phyloP scores from a whole-genome alignment of 2,797 vertebrate genomes.

The Lutjanus argentimaculatus region DNA sequence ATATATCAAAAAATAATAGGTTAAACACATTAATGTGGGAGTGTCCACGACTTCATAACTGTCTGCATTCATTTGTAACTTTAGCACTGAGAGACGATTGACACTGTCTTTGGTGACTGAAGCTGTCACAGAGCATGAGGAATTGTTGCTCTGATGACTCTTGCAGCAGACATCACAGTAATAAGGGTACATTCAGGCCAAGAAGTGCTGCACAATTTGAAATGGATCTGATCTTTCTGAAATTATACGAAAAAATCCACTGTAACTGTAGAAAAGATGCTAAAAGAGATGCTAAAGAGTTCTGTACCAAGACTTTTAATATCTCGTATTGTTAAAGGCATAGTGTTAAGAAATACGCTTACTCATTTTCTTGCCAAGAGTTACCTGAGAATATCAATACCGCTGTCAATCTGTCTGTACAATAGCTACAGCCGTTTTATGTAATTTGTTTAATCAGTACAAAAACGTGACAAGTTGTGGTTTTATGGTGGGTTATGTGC shows the following conservation, averaged over 20 bases:
- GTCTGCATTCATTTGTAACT: neutral
- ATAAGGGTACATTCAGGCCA: neutral
- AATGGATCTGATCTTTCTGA: neutral
- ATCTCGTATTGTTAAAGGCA: neutral
- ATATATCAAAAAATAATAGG: neutral
- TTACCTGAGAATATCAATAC: neutral
- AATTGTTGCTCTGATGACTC: neutral
- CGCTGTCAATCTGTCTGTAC: neutral
- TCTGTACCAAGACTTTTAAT: neutral
- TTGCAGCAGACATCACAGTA: neutral
- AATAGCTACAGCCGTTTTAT: neutral
- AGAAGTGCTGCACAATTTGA: neutral
- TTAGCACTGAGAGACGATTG: conserved; percentile 4
- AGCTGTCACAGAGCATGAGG: conserved; percentile 2
- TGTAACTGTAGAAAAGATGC: neutral
- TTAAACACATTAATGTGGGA: neutral
- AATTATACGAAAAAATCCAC: neutral
- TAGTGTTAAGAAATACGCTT: too few species aligned
- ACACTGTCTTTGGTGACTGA: neutral
- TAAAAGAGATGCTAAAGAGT: too few species aligned
- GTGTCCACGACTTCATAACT: neutral
- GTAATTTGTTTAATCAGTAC: too few species aligned
- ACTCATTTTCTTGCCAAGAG: neutral
- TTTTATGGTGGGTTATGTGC: too few species aligned
- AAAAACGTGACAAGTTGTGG: too few species aligned